phyloP scores from a whole-genome alignment of 1,140 invertebrate genomes.

The Drosophila biarmipes region DNA sequence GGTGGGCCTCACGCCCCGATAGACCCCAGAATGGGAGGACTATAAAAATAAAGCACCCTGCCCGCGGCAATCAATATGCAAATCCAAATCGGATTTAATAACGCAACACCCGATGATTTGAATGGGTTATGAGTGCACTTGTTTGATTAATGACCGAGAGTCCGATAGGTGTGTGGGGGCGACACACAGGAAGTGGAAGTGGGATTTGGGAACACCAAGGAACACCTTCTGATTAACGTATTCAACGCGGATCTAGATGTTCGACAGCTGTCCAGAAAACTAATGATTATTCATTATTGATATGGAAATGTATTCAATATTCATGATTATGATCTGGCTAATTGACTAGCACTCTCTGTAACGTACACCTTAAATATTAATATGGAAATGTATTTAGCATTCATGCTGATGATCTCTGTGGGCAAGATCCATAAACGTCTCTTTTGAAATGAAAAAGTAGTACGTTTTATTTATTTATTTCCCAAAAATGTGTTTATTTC shows the following conservation, averaged over 20 bases:
- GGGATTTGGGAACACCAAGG: conserved; percentile 2
- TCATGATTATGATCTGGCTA: too few species aligned
- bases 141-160: conserved; percentile 44
- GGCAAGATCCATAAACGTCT: neutral
- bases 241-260: neutral
- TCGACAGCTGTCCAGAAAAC: too few species aligned
- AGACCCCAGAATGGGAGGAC: conserved; percentile 23
- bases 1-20: conserved; percentile 13
- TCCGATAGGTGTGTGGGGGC: neutral
- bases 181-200: conserved; percentile 31
- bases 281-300: too few species aligned
- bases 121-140: conserved; percentile 47
- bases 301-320: too few species aligned
- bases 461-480: neutral
- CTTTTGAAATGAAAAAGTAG: neutral
- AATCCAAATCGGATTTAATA: conserved; percentile 60
- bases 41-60: conserved; percentile 14
- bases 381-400: too few species aligned
- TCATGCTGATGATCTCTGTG: neutral
- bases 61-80: conserved; percentile 55
- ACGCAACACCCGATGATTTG: conserved; percentile 42
- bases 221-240: conserved; percentile 19
- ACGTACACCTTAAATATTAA: too few species aligned
- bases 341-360: too few species aligned
- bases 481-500: conserved; percentile 13